phyloP scores from a whole-genome alignment of 1,140 invertebrate species.

The Rhizoglyphus robini region DNA sequence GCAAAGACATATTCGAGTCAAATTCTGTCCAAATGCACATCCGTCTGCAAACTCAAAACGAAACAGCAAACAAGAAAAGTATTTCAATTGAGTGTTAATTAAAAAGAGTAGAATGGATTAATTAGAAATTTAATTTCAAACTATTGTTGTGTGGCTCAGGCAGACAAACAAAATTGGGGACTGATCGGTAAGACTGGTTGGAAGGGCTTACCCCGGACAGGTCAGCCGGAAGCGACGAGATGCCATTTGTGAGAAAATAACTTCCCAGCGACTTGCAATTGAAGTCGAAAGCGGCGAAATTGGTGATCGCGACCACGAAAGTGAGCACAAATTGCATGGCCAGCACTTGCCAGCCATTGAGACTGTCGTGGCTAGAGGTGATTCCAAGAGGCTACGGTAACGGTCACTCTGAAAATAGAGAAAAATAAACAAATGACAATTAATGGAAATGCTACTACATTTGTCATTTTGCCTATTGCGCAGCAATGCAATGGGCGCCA shows the following conservation, averaged over 20 bases:
- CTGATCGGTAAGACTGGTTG: too few species aligned
- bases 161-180: not conserved
- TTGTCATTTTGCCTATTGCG: too few species aligned
- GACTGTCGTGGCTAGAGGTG: slow-evolving; percentile 42
- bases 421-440: not conserved
- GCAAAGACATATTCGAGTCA: too few species aligned
- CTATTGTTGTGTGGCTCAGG: not conserved
- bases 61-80: too few species aligned
- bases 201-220: slow-evolving; percentile 66
- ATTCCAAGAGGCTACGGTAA: slow-evolving; percentile 43
- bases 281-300: slow-evolving; percentile 40
- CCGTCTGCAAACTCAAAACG: too few species aligned
- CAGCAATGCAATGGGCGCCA: too few species aligned
- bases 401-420: slow-evolving; percentile 44
- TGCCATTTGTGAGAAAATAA: slow-evolving; percentile 46
- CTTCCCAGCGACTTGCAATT: slow-evolving; percentile 33
- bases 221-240: slow-evolving; percentile 71
- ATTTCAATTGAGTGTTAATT: too few species aligned
- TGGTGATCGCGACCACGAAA: too few species aligned
- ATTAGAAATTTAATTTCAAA: slow-evolving; percentile 1
- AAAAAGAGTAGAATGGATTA: not conserved
- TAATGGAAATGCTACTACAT: slow-evolving; percentile 9
- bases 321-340: slow-evolving; percentile 69
- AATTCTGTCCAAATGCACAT: too few species aligned
- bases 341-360: slow-evolving; percentile 52